These are phyloP conservation scores for Metellina segmentata DNA, from an alignment of 2,888 invertebrate species.

Conservation along the genomic window DNA sequence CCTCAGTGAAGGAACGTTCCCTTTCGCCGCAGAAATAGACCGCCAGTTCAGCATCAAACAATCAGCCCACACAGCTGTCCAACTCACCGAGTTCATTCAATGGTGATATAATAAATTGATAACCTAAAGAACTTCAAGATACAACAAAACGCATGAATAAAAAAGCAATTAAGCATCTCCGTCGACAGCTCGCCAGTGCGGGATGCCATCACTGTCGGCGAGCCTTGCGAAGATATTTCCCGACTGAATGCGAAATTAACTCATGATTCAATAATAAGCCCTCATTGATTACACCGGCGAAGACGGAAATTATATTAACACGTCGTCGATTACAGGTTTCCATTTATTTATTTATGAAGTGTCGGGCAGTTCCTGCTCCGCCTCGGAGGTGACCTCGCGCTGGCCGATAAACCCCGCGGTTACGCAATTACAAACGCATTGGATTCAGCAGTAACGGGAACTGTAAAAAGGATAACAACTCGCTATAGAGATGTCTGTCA, in stretches of 20 bases:
- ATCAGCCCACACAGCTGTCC: too few species aligned
- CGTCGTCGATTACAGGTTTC: conserved; percentile 23
- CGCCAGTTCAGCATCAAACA: too few species aligned
- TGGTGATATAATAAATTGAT: background rate
- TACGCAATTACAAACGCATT: background rate
- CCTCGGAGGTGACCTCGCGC: conserved; percentile 15
- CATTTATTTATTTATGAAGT: conserved; percentile 19
- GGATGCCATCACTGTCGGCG: background rate
- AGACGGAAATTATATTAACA: conserved; percentile 32
- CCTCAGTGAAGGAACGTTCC: too few species aligned
- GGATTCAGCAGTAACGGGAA: conserved; percentile 5
- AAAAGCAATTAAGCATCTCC: conserved; percentile 14
- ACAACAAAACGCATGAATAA: background rate
- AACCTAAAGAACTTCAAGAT: background rate
- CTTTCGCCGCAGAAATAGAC: too few species aligned
- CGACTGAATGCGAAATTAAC: background rate
- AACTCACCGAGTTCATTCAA: too few species aligned
- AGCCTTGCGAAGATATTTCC: conserved; percentile 3
- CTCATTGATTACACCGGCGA: background rate
- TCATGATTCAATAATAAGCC: conserved; percentile 18
- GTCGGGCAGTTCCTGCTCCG: conserved; percentile 20
- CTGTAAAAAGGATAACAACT: background rate
- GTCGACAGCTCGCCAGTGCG: background rate
- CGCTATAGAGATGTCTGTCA: background rate
- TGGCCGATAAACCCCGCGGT: conserved; percentile 18